Conservation (phyloP, 2,888 invertebrate genomes). For the Drosophila quinaria region DNA sequence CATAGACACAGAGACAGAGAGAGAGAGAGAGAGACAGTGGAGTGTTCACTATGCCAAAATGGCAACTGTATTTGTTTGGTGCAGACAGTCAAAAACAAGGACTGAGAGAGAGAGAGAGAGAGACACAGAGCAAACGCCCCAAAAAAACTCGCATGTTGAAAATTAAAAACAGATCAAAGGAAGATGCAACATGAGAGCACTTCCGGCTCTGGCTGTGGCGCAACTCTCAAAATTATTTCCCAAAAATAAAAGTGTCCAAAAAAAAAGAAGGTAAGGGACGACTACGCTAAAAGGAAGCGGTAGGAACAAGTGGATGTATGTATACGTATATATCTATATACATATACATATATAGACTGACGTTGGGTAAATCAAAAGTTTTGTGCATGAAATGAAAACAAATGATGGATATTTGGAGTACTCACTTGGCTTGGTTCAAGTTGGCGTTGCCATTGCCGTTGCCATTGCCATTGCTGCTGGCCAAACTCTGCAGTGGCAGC, state of each 20-base stretch:
- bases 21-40: background rate
- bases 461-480: conserved; percentile 50
- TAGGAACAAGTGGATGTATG: conserved; percentile 21
- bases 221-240: conserved; percentile 70
- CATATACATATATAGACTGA: conserved; percentile 19
- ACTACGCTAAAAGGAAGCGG: conserved; percentile 62
- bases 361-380: conserved; percentile 76
- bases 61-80: conserved; percentile 43
- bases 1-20: conserved; percentile 39
- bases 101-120: background rate
- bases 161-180: conserved; percentile 82
- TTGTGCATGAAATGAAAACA: conserved; percentile 79
- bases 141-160: conserved; percentile 55
- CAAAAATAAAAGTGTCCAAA: conserved; percentile 21
- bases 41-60: conserved; percentile 50
- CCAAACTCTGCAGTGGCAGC: conserved; percentile 57
- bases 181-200: conserved; percentile 70
- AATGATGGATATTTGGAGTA: conserved; percentile 76
- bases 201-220: conserved; percentile 52
- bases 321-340: conserved; percentile 4
- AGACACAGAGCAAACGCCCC: conserved; percentile 4
- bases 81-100: background rate
- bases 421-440: conserved; percentile 63
- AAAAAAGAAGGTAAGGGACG: conserved; percentile 34
- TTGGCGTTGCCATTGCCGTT: conserved; percentile 28